Evolutionary conservation across 2,797 vertebrate genomes (phyloP), one percentile per base, ranked within the genome.

Genomic region (Gambusia yucatana): DNA sequence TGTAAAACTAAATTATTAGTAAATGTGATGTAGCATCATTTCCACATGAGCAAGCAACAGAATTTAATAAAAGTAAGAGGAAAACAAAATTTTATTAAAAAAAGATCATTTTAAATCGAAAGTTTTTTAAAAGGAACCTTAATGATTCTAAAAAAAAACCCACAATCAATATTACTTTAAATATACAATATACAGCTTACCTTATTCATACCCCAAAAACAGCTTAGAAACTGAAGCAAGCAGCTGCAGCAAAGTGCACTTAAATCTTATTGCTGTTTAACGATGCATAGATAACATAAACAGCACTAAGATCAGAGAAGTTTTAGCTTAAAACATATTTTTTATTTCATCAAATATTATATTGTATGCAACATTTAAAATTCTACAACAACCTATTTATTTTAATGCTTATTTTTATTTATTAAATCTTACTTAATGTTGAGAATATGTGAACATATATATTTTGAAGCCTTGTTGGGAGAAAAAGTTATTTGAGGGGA

Each of bases 241-340:
- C 59, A 83, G 84, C 81, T 79, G 75, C 33, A 81, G 78, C 52
- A 82, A 73, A 61, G 77, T 78, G 73, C 48, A 44, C 82, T 83
- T 5, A 41, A 59, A 72, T 11, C 8, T 39, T 67, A 25, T 25
- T 25, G 20, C 20, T 67, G 20, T 67, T 41, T 67, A 67, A 5
- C 11, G 16, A 16, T 36, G 30, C 3, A 2, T 63, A 17, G 14
- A 8, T 61, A 17, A 61, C 14, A 22, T 67, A 41, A 67, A 25
- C 22, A 41, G 22, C 4, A 67, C 20, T 22, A 67, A 39, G 63
- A 67, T 41, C 36, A 41, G 4, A 67, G 3, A 67, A 6, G 7
- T 11, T 67, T 67, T 25, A 41, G 10, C 36, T 67, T 67, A 11
- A 67, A 41, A 11, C 6, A 7, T 13, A 9, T 57, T 14, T 33